phyloP scores from a whole-genome alignment of 2,888 invertebrate genomes.

The Parapristionchus giblindavisi region DNA sequence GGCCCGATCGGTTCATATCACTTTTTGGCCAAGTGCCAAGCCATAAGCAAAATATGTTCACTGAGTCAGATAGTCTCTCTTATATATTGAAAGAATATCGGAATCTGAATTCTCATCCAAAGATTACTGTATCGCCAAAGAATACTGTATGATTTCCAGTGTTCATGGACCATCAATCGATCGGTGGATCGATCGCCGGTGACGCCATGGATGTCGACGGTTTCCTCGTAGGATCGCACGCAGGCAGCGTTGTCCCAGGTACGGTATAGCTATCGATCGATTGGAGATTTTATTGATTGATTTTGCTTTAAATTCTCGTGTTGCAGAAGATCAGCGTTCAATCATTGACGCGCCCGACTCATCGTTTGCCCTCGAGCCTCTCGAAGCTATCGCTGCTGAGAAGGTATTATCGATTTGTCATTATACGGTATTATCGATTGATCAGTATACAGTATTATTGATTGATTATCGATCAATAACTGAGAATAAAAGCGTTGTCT shows the following conservation, averaged over 20 bases:
- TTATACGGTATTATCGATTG: neutral
- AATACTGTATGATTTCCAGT: neutral
- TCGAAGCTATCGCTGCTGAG: conserved; percentile 75
- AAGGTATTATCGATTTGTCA: conserved; percentile 28
- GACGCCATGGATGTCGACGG: conserved; percentile 38
- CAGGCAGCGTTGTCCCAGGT: conserved; percentile 17
- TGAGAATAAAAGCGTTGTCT: too few relatives aligned
- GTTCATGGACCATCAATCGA: conserved; percentile 29
- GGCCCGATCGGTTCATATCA: too few relatives aligned
- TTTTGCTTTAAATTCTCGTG: too few relatives aligned
- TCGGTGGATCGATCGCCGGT: conserved; percentile 33
- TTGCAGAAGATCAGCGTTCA: conserved; percentile 33
- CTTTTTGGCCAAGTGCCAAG: too few relatives aligned
- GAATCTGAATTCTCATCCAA: too few relatives aligned
- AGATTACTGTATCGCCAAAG: too few relatives aligned
- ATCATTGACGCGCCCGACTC: conserved; percentile 25
- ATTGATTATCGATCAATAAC: too few relatives aligned
- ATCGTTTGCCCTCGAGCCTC: conserved; percentile 88
- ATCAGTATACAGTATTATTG: neutral
- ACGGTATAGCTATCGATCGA: neutral
- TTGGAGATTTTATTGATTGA: neutral
- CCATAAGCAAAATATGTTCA: too few relatives aligned
- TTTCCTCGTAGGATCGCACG: conserved; percentile 41
- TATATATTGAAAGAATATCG: too few relatives aligned
- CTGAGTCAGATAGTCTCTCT: too few relatives aligned